Base-by-base conservation (phyloP, 2,113 vertebrate genomes). In the Nerophis lumbriciformis region DNA sequence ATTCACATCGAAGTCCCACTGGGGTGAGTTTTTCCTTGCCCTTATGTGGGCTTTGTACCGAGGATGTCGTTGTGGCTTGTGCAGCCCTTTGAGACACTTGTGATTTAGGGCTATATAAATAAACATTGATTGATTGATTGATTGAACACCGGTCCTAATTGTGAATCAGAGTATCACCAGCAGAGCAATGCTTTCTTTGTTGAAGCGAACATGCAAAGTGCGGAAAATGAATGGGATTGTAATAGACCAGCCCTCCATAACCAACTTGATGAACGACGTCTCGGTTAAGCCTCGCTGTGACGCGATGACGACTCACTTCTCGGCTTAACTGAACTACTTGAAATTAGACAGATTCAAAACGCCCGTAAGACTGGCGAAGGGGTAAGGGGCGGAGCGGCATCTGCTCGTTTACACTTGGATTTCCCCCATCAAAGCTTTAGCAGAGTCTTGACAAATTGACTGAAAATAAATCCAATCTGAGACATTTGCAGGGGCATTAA, bases 181-280 rank as follows among this genome's bases (percentile, higher is more conserved):
- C 15, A 21, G 13, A 6, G 47, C 44, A 38, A 50, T 63, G 39
- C 10, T 1, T 2, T 58, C 49, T 53, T 65, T 13, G 61, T 14
- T 14, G 81, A 78, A 39, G 37, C 53, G 79, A 62, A 37, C 74
- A 6, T 64, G 72, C 55, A 62, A 68, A 84, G 89, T 77, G n/a
- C n/a, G n/a, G n/a, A 59, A 45, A 71, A 65, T 75, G 42, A 82
- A 67, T 54, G 52, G 15, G 44, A 65, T 61, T 28, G 39, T 56
- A 67, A 3, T 1, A 48, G 37, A 28, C 37, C 47, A 66, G 66
- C 51, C 37, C 21, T 49, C 57, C 42, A 8, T 73, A 73, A 79
- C 66, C 72, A 67, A 71, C 64, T 54, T 68, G 10, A 19, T 48
- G 16, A 21, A 44, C 37, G 19, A 19, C 10, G 6, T 36, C 21